phyloP scores from a whole-genome alignment of 53 echinoderm and acorn worm genomes.

The Luidia sarsii region DNA sequence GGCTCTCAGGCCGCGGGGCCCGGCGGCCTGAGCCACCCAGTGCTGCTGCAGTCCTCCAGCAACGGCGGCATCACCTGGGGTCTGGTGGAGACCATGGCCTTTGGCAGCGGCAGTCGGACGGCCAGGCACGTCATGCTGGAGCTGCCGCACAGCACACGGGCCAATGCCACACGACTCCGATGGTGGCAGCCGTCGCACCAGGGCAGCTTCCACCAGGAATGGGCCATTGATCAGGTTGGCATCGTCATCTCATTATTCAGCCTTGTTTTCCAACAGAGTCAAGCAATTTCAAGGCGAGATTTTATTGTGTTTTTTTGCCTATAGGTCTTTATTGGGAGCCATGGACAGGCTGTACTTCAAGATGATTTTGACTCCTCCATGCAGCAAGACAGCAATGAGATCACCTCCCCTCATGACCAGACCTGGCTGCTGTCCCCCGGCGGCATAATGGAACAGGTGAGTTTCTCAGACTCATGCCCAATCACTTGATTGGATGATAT shows the following conservation, averaged over 20 bases:
- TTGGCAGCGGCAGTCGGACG: conserved; percentile 59
- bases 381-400: conserved; percentile 75
- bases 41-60: conserved; percentile 80
- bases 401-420: conserved; percentile 80
- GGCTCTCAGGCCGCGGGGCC: conserved; percentile 69
- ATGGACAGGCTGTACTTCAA: conserved; percentile 81
- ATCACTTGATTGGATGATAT: too few species aligned
- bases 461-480: too few species aligned
- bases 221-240: conserved; percentile 99
- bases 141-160: conserved; percentile 66
- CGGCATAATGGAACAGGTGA: conserved; percentile 79
- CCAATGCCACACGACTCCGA: conserved; percentile 79
- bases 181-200: conserved; percentile 97
- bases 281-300: too few species aligned
- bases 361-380: conserved; percentile 93
- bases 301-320: not conserved
- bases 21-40: conserved; percentile 68
- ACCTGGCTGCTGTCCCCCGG: conserved; percentile 97
- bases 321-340: conserved; percentile 89
- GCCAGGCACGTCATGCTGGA: conserved; percentile 79
- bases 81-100: conserved; percentile 74
- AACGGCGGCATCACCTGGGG: conserved; percentile 90
- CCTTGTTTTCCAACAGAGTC: too few species aligned
- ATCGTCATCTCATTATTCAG: too few species aligned
- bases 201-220: conserved; percentile 79